Evolutionary conservation across 1,140 invertebrate species (phyloP), one percentile per base, ranked within the genome.

Genomic region (Ceratina japonica): DNA sequence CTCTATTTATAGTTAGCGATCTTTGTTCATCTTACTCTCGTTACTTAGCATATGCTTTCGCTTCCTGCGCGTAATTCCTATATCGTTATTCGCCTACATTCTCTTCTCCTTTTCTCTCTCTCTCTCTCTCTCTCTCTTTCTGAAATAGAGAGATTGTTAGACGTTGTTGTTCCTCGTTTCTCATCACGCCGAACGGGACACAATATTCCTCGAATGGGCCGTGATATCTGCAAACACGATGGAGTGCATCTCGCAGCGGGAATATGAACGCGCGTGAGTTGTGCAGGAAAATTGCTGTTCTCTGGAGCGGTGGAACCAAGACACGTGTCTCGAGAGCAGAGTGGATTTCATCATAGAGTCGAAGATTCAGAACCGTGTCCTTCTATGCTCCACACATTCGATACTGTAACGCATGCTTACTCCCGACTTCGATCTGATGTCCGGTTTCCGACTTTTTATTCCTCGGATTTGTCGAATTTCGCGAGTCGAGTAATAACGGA

Each of bases 181-280:
- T 24, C 16, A 8, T 52, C 22, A 3, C 51, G 0, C 49, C 10
- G 15, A 0, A 8, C 3, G 24, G 12, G 22, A 16, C 16, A 24
- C 66, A 54, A 69, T 52, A 22, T 69, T 22, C 3, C 16, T 15
- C 4, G 66, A 12, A 54, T 5, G 24, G 66, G 18, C 51, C 51
- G 8, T 69, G 51, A 54, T 69, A 69, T 69, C 66, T n/a, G 66
- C 66, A 69, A 69, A 52, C 66, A 52, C 49, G 49, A 18, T 49
- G 52, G 66, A 27, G 24, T 16, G n/a, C 44, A 54, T 18, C 49
- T 24, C 49, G 66, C 22, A 12, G 44, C 44, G 20, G 37, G 44
- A 52, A 69, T 54, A 27, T 31, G 51, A 18, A 27, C 16, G 49
- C 15, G 22, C 66, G 66, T 3, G 66, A 69, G 44, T n/a, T 27